These are phyloP conservation scores for Onthophagus sagittarius DNA, from an alignment of 2,888 invertebrate species.

Conservation along the genomic window DNA sequence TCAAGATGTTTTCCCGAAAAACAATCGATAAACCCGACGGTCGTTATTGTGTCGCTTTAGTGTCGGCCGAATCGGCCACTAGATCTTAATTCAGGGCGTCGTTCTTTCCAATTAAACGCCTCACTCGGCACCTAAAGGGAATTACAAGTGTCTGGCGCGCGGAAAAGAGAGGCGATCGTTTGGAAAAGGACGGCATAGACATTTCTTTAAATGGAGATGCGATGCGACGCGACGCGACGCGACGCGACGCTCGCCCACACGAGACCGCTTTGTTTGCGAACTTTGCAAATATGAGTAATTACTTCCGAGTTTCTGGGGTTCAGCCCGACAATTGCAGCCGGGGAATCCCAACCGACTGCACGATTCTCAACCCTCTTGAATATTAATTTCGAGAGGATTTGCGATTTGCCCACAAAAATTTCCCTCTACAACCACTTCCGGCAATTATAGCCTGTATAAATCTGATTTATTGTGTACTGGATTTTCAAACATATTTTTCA, in stretches of 20 bases:
- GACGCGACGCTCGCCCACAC: not conserved
- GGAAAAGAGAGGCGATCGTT: not conserved
- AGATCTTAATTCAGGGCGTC: not conserved
- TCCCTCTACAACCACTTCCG: slow-evolving; percentile 4
- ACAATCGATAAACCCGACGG: slow-evolving; percentile 1
- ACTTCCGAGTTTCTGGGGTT: slow-evolving; percentile 9
- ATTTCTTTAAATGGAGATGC: not conserved
- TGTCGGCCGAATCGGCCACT: not conserved
- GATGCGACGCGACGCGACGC: not conserved
- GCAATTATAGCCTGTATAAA: slow-evolving; percentile 7
- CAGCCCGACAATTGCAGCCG: slow-evolving; percentile 8
- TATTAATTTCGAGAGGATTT: slow-evolving; percentile 8
- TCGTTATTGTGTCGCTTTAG: not conserved
- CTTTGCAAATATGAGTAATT: slow-evolving; percentile 13
- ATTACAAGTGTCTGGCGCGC: not conserved
- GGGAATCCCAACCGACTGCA: not conserved
- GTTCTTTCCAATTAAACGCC: not conserved
- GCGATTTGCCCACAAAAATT: slow-evolving; percentile 4
- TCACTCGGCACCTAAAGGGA: not conserved
- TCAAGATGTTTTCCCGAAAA: not conserved
- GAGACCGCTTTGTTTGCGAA: slow-evolving; percentile 11
- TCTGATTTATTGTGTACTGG: not conserved
- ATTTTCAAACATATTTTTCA: not conserved
- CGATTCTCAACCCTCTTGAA: slow-evolving; percentile 9
- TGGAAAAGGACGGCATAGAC: not conserved